These are phyloP conservation scores for Rhaphigaster nebulosa DNA, from an alignment of 2,888 invertebrate species.

Conservation along the genomic window DNA sequence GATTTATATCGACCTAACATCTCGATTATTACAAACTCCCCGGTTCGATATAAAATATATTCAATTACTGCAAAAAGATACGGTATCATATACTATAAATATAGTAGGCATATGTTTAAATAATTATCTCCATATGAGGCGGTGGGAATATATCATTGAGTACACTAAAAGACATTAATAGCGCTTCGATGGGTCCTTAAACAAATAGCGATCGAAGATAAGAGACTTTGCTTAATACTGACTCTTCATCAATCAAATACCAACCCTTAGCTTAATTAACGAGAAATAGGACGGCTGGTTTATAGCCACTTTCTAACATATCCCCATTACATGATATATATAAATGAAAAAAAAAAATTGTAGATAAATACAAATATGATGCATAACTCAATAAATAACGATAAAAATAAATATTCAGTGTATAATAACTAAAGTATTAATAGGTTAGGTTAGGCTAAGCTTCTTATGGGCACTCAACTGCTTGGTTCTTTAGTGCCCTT, in stretches of 20 bases:
- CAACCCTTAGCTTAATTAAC: background rate
- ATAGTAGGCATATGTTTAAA: slow-evolving; percentile 7
- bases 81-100: background rate
- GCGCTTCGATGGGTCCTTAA: background rate
- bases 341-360: background rate
- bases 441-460: too few species aligned
- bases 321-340: background rate
- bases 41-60: slow-evolving; percentile 34
- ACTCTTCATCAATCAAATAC: slow-evolving; percentile 19
- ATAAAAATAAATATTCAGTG: too few species aligned
- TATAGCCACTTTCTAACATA: slow-evolving; percentile 37
- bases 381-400: too few species aligned
- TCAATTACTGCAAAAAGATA: slow-evolving; percentile 16
- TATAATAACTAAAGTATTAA: too few species aligned
- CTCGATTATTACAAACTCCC: slow-evolving; percentile 37
- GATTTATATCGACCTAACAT: slow-evolving; percentile 5
- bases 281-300: background rate
- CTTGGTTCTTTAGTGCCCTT: too few species aligned
- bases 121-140: slow-evolving; percentile 31
- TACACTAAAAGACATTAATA: background rate
- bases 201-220: slow-evolving; percentile 15
- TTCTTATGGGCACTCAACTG: too few species aligned
- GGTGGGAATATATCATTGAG: background rate
- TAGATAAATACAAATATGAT: too few species aligned
- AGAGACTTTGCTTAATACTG: background rate